A percentile compares a stretch with the other conserved stretches of the same genome.
phyloP scores from a whole-genome alignment of 2,797 vertebrate genomes.

The Peromyscus nudipes region DNA sequence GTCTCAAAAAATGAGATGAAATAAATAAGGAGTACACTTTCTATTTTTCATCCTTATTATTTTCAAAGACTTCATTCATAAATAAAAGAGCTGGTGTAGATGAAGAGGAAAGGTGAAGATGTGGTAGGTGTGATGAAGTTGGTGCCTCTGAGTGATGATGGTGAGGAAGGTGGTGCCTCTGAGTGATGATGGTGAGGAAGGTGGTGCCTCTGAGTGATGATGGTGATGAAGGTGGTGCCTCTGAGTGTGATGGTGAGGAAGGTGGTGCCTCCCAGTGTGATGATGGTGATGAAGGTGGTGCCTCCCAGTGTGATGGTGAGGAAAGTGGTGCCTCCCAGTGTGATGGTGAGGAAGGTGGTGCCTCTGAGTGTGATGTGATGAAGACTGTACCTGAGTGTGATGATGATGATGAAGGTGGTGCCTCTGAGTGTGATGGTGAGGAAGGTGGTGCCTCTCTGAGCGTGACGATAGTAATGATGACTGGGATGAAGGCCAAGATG shows the following conservation, averaged over 20 bases:
- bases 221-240: background rate
- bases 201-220: background rate
- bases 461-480: background rate
- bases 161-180: background rate
- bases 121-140: background rate
- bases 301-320: background rate
- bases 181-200: background rate
- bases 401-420: background rate
- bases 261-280: background rate
- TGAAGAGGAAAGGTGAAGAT: background rate
- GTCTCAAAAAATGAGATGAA: background rate
- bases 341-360: background rate
- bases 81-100: background rate
- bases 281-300: background rate
- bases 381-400: background rate
- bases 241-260: no score
- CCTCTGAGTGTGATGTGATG: no score
- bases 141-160: background rate
- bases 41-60: constrained; percentile 2
- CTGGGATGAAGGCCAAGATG: background rate
- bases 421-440: background rate
- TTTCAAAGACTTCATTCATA: background rate
- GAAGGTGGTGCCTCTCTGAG: background rate
- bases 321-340: background rate
- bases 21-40: background rate